Percentiles rank a stretch among this genome's conserved stretches.
These are phyloP conservation scores for Scartelaos histophorus DNA, from an alignment of 2,113 vertebrate genomes.

Conservation along the genomic window DNA sequence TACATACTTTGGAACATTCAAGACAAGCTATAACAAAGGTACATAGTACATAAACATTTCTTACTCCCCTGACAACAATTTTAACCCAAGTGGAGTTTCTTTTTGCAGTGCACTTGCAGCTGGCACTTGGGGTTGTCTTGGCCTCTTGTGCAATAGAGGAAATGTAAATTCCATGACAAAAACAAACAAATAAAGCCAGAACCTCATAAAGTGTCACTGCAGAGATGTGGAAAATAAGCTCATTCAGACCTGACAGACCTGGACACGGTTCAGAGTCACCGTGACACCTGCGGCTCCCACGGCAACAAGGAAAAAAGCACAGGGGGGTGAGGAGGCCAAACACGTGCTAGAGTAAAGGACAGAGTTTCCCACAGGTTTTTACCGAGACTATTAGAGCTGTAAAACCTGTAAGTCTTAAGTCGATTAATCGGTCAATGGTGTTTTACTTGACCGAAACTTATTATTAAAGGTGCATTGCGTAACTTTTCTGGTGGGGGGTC, in stretches of 20 bases:
- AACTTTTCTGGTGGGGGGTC: too few relatives aligned
- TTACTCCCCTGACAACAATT: not conserved
- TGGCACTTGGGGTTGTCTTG: conserved; percentile 45
- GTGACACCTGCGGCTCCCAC: conserved; percentile 58
- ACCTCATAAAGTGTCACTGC: conserved; percentile 63
- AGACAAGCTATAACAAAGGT: too few relatives aligned
- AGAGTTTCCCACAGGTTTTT: too few relatives aligned
- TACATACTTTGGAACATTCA: too few relatives aligned
- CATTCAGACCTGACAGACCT: conserved; percentile 54
- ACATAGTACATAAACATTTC: not conserved
- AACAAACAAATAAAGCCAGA: conserved; percentile 72
- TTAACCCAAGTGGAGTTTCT: not conserved
- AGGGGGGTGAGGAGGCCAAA: not conserved
- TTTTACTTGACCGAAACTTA: too few relatives aligned
- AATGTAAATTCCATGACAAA: conserved; percentile 72
- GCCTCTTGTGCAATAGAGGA: conserved; percentile 56
- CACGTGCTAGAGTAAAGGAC: too few relatives aligned
- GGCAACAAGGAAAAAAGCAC: conserved; percentile 19
- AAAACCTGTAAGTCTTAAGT: too few relatives aligned
- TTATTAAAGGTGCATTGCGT: too few relatives aligned
- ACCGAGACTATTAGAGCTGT: too few relatives aligned
- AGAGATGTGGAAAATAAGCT: conserved; percentile 69
- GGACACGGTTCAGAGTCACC: conserved; percentile 50
- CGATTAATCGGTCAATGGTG: too few relatives aligned
- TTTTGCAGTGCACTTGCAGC: conserved; percentile 22